Evolutionary conservation across 2,888 invertebrate species (phyloP).

Genomic region (Caradrina clavipalpis): DNA sequence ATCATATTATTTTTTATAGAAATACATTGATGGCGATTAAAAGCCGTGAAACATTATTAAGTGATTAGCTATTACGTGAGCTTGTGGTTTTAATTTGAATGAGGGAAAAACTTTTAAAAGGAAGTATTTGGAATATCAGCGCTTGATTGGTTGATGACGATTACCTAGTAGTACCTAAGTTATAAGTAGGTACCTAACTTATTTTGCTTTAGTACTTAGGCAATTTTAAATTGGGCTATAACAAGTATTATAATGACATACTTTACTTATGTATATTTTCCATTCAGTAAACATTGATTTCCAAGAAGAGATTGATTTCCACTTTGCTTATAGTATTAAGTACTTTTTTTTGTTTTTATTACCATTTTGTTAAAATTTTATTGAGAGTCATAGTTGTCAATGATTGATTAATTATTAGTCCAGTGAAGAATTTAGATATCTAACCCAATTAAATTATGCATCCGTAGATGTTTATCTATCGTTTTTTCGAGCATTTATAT

Average conservation of each 20-base stretch:
- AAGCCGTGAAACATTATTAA: constrained; percentile 35
- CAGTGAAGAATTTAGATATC: constrained; percentile 4
- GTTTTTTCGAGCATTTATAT: constrained; percentile 1
- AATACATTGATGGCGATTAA: constrained; percentile 8
- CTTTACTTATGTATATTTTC: too few species aligned
- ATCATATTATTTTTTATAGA: constrained; percentile 43
- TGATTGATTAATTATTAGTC: constrained; percentile 24
- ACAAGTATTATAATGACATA: too few species aligned
- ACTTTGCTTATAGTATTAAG: too few species aligned
- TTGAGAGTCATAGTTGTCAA: constrained; percentile 17
- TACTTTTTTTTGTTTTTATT: constrained; percentile 10
- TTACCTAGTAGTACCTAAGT: background rate
- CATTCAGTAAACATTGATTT: too few species aligned
- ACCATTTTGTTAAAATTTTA: background rate
- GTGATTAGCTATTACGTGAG: constrained; percentile 47
- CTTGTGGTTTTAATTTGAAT: constrained; percentile 29
- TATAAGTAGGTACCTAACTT: background rate
- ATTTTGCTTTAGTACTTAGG: background rate
- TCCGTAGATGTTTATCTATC: constrained; percentile 18
- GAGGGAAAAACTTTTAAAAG: constrained; percentile 23
- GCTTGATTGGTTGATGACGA: background rate
- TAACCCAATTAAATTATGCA: constrained; percentile 25
- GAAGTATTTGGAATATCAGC: background rate
- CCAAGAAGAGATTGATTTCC: too few species aligned
- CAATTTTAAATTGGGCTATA: too few species aligned